Conservation (phyloP, 2,888 invertebrate genomes). For the Pyralis farinalis region DNA sequence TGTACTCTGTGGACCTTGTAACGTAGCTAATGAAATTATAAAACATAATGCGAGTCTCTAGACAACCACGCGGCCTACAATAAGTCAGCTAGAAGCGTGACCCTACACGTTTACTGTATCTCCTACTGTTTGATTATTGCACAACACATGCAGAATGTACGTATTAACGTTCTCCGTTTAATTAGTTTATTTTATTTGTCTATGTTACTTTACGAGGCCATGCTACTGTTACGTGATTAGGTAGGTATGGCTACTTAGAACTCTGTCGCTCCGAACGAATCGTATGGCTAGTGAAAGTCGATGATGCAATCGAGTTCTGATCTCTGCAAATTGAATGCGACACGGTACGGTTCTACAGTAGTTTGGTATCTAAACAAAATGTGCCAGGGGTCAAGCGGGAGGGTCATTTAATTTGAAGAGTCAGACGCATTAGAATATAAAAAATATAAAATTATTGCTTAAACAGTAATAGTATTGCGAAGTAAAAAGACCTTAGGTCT, state of each 20-base stretch:
- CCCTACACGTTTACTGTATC: conserved; percentile 52
- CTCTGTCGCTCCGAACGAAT: conserved; percentile 40
- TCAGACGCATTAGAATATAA: conserved; percentile 34
- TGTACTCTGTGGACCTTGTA: conserved; percentile 8
- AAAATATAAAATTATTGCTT: conserved; percentile 74
- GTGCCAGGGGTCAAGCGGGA: conserved; percentile 7
- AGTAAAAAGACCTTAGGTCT: conserved; percentile 74
- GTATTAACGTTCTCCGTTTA: conserved; percentile 58
- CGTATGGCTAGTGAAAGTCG: conserved; percentile 23
- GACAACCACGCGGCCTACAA: conserved; percentile 32
- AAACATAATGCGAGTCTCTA: conserved; percentile 57
- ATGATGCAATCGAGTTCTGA: conserved; percentile 21
- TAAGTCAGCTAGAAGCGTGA: conserved; percentile 63
- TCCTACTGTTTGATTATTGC: conserved; percentile 70
- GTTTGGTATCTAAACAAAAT: conserved; percentile 25
- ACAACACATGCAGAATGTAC: conserved; percentile 75
- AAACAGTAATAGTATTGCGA: conserved; percentile 72
- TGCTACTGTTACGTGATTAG: conserved; percentile 31
- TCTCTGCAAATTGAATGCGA: conserved; percentile 33
- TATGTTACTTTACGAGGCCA: conserved; percentile 38
- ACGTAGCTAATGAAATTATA: conserved; percentile 30
- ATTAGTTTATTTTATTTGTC: conserved; percentile 34
- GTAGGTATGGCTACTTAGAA: conserved; percentile 38
- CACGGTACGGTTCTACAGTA: conserved; percentile 25
- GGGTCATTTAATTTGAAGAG: conserved; percentile 37